A percentile compares a stretch with the other conserved stretches of the same genome.
phyloP scores from a whole-genome alignment of 1,140 invertebrate genomes.

The Drosophila eugracilis region DNA sequence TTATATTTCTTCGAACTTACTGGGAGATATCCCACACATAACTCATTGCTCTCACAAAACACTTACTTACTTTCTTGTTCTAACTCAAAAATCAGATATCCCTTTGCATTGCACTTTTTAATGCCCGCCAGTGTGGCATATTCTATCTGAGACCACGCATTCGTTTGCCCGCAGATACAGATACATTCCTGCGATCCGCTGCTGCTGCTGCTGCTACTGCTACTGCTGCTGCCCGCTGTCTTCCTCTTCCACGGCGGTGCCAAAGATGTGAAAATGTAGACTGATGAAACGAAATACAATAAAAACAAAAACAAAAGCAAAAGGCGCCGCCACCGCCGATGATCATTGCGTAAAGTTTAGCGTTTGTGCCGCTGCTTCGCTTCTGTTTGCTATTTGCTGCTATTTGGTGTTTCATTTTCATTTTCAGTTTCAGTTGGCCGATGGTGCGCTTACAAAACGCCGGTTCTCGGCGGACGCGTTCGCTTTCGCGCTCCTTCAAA shows the following conservation, averaged over 20 bases:
- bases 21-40: no score
- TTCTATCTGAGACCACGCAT: conserved; percentile 28
- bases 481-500: conserved; percentile 33
- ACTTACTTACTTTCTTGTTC: no score
- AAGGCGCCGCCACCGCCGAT: conserved; percentile 57
- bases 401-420: conserved; percentile 44
- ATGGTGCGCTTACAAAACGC: conserved; percentile 79
- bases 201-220: conserved; percentile 16
- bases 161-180: conserved; percentile 27
- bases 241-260: conserved; percentile 21
- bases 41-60: no score
- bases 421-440: conserved; percentile 71
- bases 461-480: conserved; percentile 63
- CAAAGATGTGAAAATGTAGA: conserved; percentile 76
- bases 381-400: no score
- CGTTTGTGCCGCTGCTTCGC: conserved; percentile 23
- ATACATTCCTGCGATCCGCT: conserved; percentile 20
- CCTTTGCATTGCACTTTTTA: conserved; percentile 29
- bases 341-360: conserved; percentile 80
- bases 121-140: conserved; percentile 30
- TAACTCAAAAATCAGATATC: no score
- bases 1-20: no score
- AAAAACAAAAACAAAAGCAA: conserved; percentile 35
- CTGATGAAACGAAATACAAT: conserved; percentile 52
- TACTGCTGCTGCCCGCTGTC: conserved; percentile 9